Percentiles rank a stretch among this genome's conserved stretches.
These are phyloP conservation scores for Epinotia bilunana DNA, from an alignment of 2,888 invertebrate genomes.

Conservation along the genomic window DNA sequence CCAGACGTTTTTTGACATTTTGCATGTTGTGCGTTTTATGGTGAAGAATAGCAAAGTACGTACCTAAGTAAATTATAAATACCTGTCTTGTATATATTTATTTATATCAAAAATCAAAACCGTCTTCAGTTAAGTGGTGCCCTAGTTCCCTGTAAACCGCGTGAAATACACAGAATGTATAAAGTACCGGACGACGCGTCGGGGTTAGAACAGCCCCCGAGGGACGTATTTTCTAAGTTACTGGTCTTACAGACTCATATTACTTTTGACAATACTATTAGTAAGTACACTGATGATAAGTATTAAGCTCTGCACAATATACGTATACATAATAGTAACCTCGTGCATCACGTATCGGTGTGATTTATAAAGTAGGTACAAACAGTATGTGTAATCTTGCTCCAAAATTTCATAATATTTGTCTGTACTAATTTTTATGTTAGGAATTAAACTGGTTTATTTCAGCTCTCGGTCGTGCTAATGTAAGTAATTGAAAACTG, in stretches of 20 bases:
- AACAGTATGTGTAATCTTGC: too few species aligned
- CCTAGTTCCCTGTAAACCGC: conserved; percentile 4
- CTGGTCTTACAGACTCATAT: conserved; percentile 7
- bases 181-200: not conserved
- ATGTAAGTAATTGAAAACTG: conserved; percentile 41
- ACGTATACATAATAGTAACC: too few species aligned
- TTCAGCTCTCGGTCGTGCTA: conserved; percentile 1
- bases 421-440: not conserved
- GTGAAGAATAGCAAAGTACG: too few species aligned
- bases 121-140: not conserved
- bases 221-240: conserved; percentile 30
- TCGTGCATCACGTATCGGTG: too few species aligned
- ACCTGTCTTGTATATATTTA: too few species aligned
- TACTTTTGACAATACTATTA: not conserved
- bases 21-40: too few species aligned
- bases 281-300: too few species aligned
- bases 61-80: too few species aligned
- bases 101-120: not conserved
- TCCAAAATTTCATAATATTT: too few species aligned
- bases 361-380: too few species aligned
- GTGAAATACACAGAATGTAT: conserved; percentile 20
- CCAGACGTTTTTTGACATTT: too few species aligned
- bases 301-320: too few species aligned
- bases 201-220: not conserved
- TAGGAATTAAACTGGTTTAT: not conserved